Evolutionary conservation across 2,888 invertebrate genomes (phyloP).

Genomic region (Melipona beecheii): DNA sequence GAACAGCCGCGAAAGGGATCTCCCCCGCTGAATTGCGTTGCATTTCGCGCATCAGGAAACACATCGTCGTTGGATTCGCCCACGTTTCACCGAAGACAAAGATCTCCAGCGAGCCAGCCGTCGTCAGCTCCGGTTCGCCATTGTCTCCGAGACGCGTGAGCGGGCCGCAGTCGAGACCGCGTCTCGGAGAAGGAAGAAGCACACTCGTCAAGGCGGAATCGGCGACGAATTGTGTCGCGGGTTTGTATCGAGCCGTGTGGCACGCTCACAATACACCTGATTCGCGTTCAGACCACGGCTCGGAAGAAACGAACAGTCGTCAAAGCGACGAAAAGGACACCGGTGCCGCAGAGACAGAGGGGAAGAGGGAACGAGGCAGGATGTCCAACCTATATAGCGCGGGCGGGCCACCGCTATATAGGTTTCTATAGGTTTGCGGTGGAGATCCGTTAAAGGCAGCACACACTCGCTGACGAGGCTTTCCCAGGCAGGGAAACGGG

Average conservation of each 20-base stretch:
- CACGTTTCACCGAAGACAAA: constrained; percentile 40
- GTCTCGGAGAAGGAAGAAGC: constrained; percentile 26
- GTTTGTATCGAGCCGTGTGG: not conserved
- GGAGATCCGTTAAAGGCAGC: constrained; percentile 73
- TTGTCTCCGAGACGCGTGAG: constrained; percentile 53
- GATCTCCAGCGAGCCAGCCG: constrained; percentile 13
- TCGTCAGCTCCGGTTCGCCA: constrained; percentile 27
- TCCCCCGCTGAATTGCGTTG: not conserved
- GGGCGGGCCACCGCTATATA: constrained; percentile 27
- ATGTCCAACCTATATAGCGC: constrained; percentile 39
- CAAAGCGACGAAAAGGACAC: not conserved
- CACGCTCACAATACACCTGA: constrained; percentile 59
- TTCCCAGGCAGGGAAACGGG: constrained; percentile 38
- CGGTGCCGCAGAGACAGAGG: not conserved
- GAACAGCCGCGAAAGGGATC: not conserved
- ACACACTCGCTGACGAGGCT: constrained; percentile 75
- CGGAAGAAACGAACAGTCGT: constrained; percentile 10
- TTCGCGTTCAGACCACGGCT: constrained; percentile 14
- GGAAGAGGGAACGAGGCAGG: constrained; percentile 1
- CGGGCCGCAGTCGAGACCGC: constrained; percentile 7
- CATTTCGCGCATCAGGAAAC: constrained; percentile 14
- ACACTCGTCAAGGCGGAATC: constrained; percentile 50
- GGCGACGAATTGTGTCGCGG: constrained; percentile 62
- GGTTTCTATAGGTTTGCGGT: constrained; percentile 69
- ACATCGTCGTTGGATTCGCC: constrained; percentile 8